Percentiles rank a stretch among this genome's conserved stretches.
Conservation (phyloP, 2,888 invertebrate genomes). For the Tachina fera region DNA sequence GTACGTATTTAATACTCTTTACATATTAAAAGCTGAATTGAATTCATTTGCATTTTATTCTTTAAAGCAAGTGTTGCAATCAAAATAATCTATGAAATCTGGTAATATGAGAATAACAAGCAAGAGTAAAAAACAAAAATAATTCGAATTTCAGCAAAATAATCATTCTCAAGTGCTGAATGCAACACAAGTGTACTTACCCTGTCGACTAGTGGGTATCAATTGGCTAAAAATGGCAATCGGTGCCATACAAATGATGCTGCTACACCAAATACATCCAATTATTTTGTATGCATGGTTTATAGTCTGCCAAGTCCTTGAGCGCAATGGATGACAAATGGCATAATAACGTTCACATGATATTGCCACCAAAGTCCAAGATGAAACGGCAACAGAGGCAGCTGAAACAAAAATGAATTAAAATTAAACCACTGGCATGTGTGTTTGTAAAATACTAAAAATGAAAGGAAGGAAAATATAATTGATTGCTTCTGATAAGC, state of each 20-base stretch:
- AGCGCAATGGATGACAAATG: conserved; percentile 89
- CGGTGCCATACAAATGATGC: conserved; percentile 87
- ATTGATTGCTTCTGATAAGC: not conserved
- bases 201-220: conserved; percentile 84
- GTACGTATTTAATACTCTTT: not conserved
- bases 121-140: no score
- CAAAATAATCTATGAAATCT: no score
- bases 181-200: conserved; percentile 72
- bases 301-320: conserved; percentile 89
- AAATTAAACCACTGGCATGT: not conserved
- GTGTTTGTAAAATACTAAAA: not conserved
- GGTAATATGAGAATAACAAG: no score
- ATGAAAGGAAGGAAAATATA: not conserved
- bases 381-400: conserved; percentile 89
- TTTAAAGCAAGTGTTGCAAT: not conserved
- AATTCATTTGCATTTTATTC: not conserved
- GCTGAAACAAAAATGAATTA: conserved; percentile 83
- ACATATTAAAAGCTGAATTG: not conserved
- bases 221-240: conserved; percentile 86
- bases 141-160: not conserved
- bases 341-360: conserved; percentile 91
- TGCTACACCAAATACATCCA: conserved; percentile 86
- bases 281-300: conserved; percentile 90
- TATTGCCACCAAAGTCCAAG: conserved; percentile 91
- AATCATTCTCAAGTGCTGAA: not conserved